Evolutionary conservation across 2,888 invertebrate species (phyloP).

Genomic region (Pyrgus malvae): DNA sequence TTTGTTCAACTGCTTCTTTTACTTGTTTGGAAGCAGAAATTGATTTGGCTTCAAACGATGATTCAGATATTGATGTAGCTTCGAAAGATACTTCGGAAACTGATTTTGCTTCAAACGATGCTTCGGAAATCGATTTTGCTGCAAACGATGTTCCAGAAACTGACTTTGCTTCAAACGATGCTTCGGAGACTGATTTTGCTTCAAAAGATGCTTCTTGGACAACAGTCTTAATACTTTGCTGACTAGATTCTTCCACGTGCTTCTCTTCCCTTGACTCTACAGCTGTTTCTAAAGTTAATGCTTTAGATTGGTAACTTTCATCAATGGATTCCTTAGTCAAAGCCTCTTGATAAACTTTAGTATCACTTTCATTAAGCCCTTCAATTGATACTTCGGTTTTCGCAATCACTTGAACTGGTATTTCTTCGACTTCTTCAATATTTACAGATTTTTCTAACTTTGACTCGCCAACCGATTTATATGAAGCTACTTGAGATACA

Average conservation of each 20-base stretch:
- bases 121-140: not conserved
- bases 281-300: not conserved
- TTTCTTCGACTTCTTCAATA: constrained; percentile 12
- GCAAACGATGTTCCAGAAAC: not conserved
- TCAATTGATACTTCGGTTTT: constrained; percentile 20
- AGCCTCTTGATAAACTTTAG: constrained; percentile 5
- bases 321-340: not conserved
- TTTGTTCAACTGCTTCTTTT: not conserved
- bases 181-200: not conserved
- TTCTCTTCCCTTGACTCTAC: not conserved
- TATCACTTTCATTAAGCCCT: constrained; percentile 15
- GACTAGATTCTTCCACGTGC: not conserved
- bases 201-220: constrained; percentile 3
- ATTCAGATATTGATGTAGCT: not conserved
- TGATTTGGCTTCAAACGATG: not conserved
- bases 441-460: constrained; percentile 14
- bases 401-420: constrained; percentile 15
- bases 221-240: not conserved
- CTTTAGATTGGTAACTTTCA: constrained; percentile 3
- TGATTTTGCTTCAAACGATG: constrained; percentile 12
- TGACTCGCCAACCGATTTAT: constrained; percentile 14
- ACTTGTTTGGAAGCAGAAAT: too few relatives aligned
- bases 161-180: constrained; percentile 12
- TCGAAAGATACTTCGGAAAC: constrained; percentile 3
- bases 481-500: constrained; percentile 16